Conservation (phyloP, 2,888 invertebrate species). For the Microplitis deprimator region DNA sequence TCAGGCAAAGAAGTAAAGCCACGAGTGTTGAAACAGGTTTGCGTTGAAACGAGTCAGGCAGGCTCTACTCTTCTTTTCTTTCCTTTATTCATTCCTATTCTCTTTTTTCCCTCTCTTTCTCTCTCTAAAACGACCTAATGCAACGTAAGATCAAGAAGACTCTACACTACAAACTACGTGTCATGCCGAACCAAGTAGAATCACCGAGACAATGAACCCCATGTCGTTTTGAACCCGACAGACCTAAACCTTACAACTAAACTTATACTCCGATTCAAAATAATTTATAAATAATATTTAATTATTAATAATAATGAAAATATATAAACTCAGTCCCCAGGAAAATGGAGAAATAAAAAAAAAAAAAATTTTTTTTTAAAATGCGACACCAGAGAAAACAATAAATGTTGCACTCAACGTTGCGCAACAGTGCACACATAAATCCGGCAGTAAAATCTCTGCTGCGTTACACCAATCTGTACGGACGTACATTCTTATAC, state of each 20-base stretch:
- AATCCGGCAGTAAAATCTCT: not conserved
- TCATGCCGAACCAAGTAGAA: slow-evolving; percentile 20
- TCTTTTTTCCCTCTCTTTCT: not conserved
- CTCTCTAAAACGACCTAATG: slow-evolving; percentile 37
- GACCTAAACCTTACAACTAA: not conserved
- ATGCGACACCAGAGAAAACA: slow-evolving; percentile 32
- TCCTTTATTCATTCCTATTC: slow-evolving; percentile 6
- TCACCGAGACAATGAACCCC: slow-evolving; percentile 49
- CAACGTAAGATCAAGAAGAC: slow-evolving; percentile 1
- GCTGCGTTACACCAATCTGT: slow-evolving; percentile 2
- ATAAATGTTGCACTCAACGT: slow-evolving; percentile 31
- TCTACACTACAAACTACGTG: slow-evolving; percentile 29
- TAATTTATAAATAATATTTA: too few relatives aligned
- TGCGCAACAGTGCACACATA: slow-evolving; percentile 36
- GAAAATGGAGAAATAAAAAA: slow-evolving; percentile 20
- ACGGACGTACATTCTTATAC: slow-evolving; percentile 29
- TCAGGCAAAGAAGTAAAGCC: slow-evolving; percentile 19
- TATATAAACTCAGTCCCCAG: too few relatives aligned
- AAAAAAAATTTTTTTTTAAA: slow-evolving; percentile 39
- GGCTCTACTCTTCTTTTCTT: slow-evolving; percentile 36
- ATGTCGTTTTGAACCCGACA: slow-evolving; percentile 35
- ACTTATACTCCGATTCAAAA: too few relatives aligned
- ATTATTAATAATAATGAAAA: too few relatives aligned
- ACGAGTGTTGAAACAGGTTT: slow-evolving; percentile 37
- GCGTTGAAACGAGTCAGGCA: slow-evolving; percentile 48